Percentiles rank a stretch among this genome's conserved stretches.
Conservation (phyloP, 1,140 invertebrate genomes). For the Neelides sp. region DNA sequence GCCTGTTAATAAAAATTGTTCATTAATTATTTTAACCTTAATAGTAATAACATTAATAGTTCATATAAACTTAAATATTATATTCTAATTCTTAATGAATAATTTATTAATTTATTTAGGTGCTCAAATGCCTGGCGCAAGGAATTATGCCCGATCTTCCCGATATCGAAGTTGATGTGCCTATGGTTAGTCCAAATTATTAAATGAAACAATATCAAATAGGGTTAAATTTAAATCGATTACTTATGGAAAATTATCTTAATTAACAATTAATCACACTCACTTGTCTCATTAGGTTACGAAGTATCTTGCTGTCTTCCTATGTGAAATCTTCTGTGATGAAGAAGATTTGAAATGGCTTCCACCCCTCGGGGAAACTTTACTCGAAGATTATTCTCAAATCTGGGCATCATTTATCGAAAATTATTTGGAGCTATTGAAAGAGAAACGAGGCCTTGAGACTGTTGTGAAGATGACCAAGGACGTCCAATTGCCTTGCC, state of each 20-base stretch:
- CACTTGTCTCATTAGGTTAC: conserved; percentile 3
- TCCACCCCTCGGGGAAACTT: conserved; percentile 8
- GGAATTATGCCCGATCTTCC: conserved; percentile 26
- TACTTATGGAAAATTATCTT: background rate
- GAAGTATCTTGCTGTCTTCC: conserved; percentile 19
- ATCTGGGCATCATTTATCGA: no score
- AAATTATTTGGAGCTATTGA: no score
- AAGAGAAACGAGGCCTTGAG: no score
- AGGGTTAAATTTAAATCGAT: background rate
- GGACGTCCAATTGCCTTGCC: no score
- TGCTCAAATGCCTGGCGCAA: conserved; percentile 15
- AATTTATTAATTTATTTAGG: conserved; percentile 8
- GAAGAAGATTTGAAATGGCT: conserved; percentile 25
- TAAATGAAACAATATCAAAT: background rate
- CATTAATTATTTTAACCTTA: no score
- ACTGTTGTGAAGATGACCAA: no score
- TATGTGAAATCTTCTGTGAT: conserved; percentile 25
- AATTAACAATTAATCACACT: background rate
- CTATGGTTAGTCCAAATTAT: conserved; percentile 15
- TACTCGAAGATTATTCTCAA: no score
- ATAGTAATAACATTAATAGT: no score
- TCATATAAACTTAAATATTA: no score
- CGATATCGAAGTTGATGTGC: conserved; percentile 24
- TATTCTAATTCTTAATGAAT: no score
- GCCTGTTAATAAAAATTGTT: no score